Evolutionary conservation across 2,888 invertebrate genomes (phyloP).

Genomic region (Chrysodeixis includens): DNA sequence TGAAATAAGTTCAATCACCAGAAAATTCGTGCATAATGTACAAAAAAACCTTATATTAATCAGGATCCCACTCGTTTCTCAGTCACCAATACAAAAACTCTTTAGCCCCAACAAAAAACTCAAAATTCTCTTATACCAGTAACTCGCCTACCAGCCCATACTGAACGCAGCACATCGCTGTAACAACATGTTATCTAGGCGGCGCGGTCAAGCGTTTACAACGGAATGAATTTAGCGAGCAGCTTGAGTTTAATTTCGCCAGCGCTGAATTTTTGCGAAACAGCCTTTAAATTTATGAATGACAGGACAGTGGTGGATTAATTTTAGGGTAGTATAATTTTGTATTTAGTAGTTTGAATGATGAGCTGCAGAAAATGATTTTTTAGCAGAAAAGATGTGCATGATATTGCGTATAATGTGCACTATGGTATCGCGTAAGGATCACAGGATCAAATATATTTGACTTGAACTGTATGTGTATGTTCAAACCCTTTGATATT

Average conservation of each 20-base stretch:
- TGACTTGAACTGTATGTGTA: no score
- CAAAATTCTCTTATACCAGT: not conserved
- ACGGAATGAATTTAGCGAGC: conserved; percentile 73
- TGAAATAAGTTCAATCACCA: no score
- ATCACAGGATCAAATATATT: no score
- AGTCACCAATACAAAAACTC: not conserved
- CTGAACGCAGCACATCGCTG: conserved; percentile 64
- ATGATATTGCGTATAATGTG: no score
- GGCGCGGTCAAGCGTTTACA: conserved; percentile 74
- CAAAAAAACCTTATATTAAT: no score
- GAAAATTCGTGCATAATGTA: no score
- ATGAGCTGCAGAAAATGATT: not conserved
- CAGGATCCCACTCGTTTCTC: no score
- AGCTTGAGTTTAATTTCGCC: conserved; percentile 44
- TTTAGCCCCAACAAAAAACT: not conserved
- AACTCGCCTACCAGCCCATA: not conserved
- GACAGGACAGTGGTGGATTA: not conserved
- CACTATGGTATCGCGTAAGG: no score
- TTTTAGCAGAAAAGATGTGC: no score
- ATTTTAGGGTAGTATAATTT: not conserved
- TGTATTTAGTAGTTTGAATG: not conserved
- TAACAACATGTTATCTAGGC: conserved; percentile 81
- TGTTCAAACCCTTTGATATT: no score
- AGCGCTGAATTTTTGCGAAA: conserved; percentile 37
- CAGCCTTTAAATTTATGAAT: not conserved